Evolutionary conservation across 1,140 invertebrate species (phyloP).

Genomic region (Adelges cooleyi): DNA sequence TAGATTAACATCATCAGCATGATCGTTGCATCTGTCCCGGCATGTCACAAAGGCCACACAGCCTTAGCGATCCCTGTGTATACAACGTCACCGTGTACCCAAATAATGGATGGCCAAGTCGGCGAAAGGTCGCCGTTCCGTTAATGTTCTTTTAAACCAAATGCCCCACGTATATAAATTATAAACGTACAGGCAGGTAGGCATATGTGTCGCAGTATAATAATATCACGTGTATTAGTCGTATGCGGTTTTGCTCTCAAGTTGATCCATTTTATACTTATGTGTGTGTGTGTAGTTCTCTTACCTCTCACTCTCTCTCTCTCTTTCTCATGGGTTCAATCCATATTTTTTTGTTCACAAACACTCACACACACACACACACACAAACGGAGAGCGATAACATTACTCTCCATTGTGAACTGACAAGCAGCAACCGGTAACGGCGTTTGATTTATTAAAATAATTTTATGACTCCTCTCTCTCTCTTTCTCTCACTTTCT

Average conservation of each 20-base stretch:
- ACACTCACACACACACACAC: no score
- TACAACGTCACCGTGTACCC: not conserved
- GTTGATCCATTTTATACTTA: conserved; percentile 21
- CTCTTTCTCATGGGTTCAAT: conserved; percentile 12
- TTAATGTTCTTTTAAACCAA: conserved; percentile 26
- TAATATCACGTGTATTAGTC: not conserved
- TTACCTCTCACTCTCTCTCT: not conserved
- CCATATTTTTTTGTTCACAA: no score
- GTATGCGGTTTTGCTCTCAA: conserved; percentile 21
- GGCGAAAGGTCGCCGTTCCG: not conserved
- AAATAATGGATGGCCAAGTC: not conserved
- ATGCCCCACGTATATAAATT: not conserved
- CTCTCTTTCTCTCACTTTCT: no score
- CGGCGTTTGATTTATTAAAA: conserved; percentile 28
- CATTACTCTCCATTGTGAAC: conserved; percentile 19
- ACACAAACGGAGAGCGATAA: conserved; percentile 3
- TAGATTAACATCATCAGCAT: no score
- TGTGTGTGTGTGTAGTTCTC: not conserved
- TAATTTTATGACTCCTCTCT: conserved; percentile 22
- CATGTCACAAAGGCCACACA: not conserved
- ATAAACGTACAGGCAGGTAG: not conserved
- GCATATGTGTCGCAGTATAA: not conserved
- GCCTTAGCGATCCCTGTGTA: not conserved
- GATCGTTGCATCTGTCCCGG: not conserved
- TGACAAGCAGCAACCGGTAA: conserved; percentile 24